Evolutionary conservation across 2,888 invertebrate genomes (phyloP), one percentile per base, ranked within the genome.

Genomic region (Ophioninae sp.): DNA sequence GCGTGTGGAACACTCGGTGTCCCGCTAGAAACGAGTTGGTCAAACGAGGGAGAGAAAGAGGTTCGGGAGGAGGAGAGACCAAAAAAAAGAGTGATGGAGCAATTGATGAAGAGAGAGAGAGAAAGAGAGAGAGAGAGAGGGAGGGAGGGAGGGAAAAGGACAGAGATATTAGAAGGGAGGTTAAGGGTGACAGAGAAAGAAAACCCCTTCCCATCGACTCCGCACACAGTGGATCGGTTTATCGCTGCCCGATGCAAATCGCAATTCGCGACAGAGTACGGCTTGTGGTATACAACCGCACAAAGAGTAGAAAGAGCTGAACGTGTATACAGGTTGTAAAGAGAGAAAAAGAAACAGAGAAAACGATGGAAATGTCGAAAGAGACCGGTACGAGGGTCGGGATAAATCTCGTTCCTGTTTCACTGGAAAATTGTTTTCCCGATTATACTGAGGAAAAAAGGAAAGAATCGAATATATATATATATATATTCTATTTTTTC

Each of bases 341-440:
- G 8, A 23, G 56, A 30, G 30, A 8, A 17, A 23, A 20, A 50
- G 68, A 7, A 5, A 30, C 23, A 23, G 44, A 20, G 61, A 50
- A 50, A 39, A 50, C 64, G 30, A 57, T 17, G 62, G 50, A 50
- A 17, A 10, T 50, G 50, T 17, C 10, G 50, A 13, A 50, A 50
- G 50, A 13, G 50, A 13, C 50, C 17, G 41, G 50, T 50, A 17
- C 50, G 50, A 65, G 59, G 61, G 70, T 23, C 41, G 65, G 41
- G 7, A 30, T 65, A 64, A 61, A 76, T 82, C 79, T 78, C 74
- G 69, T 65, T 75, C 56, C 20, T 82, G 78, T 72, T 50, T 73
- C 75, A 68, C 81, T 85, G 81, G 79, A 81, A 87, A 87, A 87
- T 87, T 87, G 87, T 87, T 87, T 87, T 84, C 73, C 77, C 86